Evolutionary conservation across 2,888 invertebrate species (phyloP).

Genomic region (Pachycephus smyrnensis): DNA sequence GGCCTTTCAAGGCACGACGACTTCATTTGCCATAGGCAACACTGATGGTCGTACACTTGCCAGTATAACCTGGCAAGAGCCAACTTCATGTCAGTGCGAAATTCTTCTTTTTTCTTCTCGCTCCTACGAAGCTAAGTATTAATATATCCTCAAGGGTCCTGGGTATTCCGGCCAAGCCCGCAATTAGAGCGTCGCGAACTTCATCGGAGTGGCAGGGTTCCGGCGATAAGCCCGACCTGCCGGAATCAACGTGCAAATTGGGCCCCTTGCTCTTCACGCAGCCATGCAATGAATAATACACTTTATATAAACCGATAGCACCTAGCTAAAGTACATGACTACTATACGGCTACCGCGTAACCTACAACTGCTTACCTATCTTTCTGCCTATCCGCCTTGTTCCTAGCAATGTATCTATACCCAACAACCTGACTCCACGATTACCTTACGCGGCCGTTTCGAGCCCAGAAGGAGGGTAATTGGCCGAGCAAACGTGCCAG

Average conservation of each 20-base stretch:
- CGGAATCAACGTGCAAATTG: conserved; percentile 7
- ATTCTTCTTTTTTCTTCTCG: not conserved
- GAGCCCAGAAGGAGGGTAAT: not conserved
- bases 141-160: not conserved
- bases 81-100: not conserved
- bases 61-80: not conserved
- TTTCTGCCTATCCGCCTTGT: not conserved
- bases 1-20: not conserved
- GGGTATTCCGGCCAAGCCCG: not conserved
- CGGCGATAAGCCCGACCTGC: not conserved
- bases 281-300: not conserved
- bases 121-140: not conserved
- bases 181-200: conserved; percentile 5
- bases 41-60: not conserved
- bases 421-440: not conserved
- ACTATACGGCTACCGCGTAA: not conserved
- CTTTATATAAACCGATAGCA: not conserved
- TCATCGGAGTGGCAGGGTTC: not conserved
- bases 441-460: not conserved
- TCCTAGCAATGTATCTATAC: not conserved
- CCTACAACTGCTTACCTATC: not conserved
- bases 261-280: not conserved
- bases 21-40: not conserved
- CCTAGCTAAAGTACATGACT: not conserved
- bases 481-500: not conserved